phyloP scores from a whole-genome alignment of 2,888 invertebrate species.

The Sialis fuliginosa region DNA sequence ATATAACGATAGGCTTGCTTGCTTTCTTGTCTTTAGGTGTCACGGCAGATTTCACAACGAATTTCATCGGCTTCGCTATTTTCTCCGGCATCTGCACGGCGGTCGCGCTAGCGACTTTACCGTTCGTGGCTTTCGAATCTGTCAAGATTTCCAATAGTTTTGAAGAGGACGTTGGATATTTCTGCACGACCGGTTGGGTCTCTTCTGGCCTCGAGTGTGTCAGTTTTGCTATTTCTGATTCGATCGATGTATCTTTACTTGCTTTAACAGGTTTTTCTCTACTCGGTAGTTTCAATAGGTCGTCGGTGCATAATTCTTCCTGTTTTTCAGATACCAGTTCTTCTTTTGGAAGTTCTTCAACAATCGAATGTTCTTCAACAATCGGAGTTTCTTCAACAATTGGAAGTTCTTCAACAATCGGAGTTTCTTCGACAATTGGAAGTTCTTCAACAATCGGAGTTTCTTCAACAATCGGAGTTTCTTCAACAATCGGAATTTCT shows the following conservation, averaged over 20 bases:
- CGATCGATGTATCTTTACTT: constrained; percentile 13
- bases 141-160: constrained; percentile 39
- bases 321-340: constrained; percentile 16
- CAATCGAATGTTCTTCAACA: too few species aligned
- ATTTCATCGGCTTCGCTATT: constrained; percentile 10
- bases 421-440: too few species aligned
- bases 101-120: constrained; percentile 7
- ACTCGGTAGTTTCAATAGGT: not conserved
- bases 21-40: constrained; percentile 7
- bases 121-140: constrained; percentile 26
- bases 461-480: too few species aligned
- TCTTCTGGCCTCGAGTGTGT: constrained; percentile 11
- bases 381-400: too few species aligned
- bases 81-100: not conserved
- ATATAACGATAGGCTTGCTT: constrained; percentile 21
- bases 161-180: constrained; percentile 28
- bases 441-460: too few species aligned
- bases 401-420: too few species aligned
- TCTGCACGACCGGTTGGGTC: constrained; percentile 12
- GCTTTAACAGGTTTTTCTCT: not conserved
- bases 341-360: constrained; percentile 15
- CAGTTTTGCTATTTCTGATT: constrained; percentile 14
- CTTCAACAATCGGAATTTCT: too few species aligned
- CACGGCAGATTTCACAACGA: constrained; percentile 10
- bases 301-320: too few species aligned